Percentiles rank a stretch among this genome's conserved stretches.
Conservation (phyloP, 92 coral and sea anemone species). For the Umimayanthus kanabou region DNA sequence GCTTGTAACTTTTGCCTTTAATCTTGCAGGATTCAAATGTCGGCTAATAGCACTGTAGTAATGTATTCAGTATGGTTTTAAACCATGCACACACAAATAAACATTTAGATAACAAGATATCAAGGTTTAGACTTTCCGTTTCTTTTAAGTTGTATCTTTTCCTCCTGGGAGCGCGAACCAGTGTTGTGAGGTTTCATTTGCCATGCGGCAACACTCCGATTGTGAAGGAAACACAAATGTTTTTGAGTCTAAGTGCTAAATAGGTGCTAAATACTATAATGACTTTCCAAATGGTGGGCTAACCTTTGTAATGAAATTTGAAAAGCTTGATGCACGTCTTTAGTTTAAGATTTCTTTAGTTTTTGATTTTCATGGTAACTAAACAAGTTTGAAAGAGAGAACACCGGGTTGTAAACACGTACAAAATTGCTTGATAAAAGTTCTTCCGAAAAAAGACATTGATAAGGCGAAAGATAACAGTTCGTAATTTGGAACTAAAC, state of each 20-base stretch:
- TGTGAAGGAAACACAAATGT: constrained; percentile 1
- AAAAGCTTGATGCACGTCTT: neutral
- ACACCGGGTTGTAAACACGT: neutral
- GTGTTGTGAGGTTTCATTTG: neutral
- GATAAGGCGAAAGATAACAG: neutral
- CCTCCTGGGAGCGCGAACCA: neutral
- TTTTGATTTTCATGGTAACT: neutral
- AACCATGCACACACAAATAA: neutral
- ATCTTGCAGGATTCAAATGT: neutral
- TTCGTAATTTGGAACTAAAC: neutral
- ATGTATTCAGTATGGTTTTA: no score
- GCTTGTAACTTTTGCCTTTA: neutral
- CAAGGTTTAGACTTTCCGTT: neutral
- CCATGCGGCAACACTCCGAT: neutral
- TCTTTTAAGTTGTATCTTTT: neutral
- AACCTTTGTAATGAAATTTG: neutral
- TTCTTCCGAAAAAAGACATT: neutral
- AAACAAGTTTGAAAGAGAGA: neutral
- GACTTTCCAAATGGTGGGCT: constrained; percentile 13
- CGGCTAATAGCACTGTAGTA: neutral
- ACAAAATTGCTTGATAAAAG: neutral
- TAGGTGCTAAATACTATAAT: constrained; percentile 17
- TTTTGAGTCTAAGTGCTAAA: constrained; percentile 15
- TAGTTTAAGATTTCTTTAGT: neutral
- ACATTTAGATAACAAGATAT: neutral